Evolutionary conservation across 1,140 invertebrate species (phyloP).

Genomic region (Drosophila sproati): DNA sequence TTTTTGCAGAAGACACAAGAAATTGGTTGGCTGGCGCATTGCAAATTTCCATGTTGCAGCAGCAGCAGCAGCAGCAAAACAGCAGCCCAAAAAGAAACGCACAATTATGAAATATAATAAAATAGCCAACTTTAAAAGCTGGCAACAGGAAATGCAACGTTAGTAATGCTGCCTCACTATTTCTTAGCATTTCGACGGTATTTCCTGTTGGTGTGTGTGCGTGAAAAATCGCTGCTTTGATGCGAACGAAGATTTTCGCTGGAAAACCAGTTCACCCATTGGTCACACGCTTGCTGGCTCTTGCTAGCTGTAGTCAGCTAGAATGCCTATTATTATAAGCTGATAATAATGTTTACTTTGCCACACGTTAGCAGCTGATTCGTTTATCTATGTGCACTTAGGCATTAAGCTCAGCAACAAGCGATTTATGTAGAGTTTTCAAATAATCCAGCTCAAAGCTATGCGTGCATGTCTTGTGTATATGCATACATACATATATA

Average conservation of each 20-base stretch:
- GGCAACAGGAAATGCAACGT: slow-evolving; percentile 35
- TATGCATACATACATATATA: slow-evolving; percentile 13
- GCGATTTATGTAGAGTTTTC: neutral
- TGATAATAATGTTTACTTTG: slow-evolving; percentile 44
- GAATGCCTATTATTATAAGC: slow-evolving; percentile 10
- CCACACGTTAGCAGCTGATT: slow-evolving; percentile 44
- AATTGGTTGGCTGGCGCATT: slow-evolving; percentile 13
- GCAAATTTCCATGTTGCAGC: slow-evolving; percentile 13
- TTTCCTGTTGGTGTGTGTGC: slow-evolving; percentile 11
- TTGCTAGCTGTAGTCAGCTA: too few relatives aligned
- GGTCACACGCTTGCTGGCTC: slow-evolving; percentile 8
- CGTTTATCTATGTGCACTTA: slow-evolving; percentile 29
- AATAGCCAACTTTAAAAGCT: neutral
- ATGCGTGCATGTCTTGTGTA: slow-evolving; percentile 4
- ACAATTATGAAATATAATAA: slow-evolving; percentile 28
- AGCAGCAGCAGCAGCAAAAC: slow-evolving; percentile 26
- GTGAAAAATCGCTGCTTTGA: neutral
- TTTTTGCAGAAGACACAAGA: slow-evolving; percentile 10
- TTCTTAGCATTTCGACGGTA: slow-evolving; percentile 11
- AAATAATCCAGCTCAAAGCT: neutral
- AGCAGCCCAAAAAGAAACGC: slow-evolving; percentile 25
- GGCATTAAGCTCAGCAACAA: neutral
- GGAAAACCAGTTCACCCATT: slow-evolving; percentile 22
- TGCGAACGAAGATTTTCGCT: neutral
- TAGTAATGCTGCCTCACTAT: slow-evolving; percentile 1